A percentile compares a stretch with the other conserved stretches of the same genome.
Conservation (phyloP, 2,113 vertebrate species). For the Crotophaga sulcirostris region DNA sequence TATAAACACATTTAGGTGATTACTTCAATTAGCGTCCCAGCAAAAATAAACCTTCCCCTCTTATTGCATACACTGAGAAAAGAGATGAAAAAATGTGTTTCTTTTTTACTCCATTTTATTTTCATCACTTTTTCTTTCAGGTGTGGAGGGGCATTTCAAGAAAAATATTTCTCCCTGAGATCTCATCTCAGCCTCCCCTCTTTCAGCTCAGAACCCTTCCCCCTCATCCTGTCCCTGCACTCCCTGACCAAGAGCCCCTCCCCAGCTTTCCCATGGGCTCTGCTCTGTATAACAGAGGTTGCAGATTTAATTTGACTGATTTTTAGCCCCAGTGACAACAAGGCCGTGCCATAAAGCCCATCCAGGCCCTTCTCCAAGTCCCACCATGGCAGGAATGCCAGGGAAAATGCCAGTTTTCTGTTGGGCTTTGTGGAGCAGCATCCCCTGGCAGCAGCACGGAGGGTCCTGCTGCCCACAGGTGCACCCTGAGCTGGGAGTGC, state of each 20-base stretch:
- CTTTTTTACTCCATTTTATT: neutral
- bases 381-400: neutral
- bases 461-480: neutral
- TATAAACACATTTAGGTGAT: neutral
- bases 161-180: too few species aligned
- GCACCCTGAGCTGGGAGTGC: neutral
- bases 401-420: neutral
- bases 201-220: too few species aligned
- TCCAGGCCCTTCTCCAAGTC: neutral
- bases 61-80: neutral
- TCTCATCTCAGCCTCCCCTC: too few species aligned
- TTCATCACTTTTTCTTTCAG: neutral
- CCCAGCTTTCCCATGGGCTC: too few species aligned
- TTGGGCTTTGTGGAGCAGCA: neutral
- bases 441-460: neutral
- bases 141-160: neutral
- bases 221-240: too few species aligned
- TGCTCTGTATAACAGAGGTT: neutral
- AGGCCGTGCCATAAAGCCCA: neutral
- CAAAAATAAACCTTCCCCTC: neutral
- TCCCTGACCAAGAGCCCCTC: too few species aligned
- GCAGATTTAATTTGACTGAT: neutral
- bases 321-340: too few species aligned
- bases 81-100: neutral
- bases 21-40: neutral